phyloP scores from a whole-genome alignment of 2,888 invertebrate species.

The Cyaniris semiargus region DNA sequence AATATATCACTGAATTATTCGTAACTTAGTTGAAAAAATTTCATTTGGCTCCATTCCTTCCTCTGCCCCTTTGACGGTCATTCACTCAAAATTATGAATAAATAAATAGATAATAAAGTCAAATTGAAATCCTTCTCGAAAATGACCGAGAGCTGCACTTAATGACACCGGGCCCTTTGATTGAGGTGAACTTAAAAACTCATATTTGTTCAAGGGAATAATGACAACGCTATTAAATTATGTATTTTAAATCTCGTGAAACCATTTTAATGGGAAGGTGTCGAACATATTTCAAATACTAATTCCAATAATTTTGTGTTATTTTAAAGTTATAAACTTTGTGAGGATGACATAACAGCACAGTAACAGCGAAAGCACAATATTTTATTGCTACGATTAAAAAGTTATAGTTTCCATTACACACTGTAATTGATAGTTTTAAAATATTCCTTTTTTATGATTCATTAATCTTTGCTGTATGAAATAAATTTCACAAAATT shows the following conservation, averaged over 20 bases:
- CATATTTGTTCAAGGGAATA: constrained; percentile 41
- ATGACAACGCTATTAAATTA: not conserved
- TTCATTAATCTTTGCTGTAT: not conserved
- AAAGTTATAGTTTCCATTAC: not conserved
- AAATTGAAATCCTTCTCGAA: constrained; percentile 73
- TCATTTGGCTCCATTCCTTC: constrained; percentile 48
- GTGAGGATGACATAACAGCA: not conserved
- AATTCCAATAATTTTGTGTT: not conserved
- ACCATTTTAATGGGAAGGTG: constrained; percentile 13
- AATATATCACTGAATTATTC: not conserved
- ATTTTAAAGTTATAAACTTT: not conserved
- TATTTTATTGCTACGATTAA: constrained; percentile 5
- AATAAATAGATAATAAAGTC: constrained; percentile 79
- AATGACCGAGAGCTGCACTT: constrained; percentile 59
- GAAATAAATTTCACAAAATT: not conserved
- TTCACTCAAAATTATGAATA: constrained; percentile 72
- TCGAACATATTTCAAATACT: not conserved
- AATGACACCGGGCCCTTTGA: constrained; percentile 75
- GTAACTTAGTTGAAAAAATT: not conserved
- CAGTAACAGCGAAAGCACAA: not conserved
- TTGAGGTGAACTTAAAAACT: constrained; percentile 43
- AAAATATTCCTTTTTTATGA: not conserved
- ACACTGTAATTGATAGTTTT: not conserved
- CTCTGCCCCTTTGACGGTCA: constrained; percentile 59
- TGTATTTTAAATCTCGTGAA: not conserved